Evolutionary conservation across 92 coral and sea anemone species (phyloP).

Genomic region (Epizoanthus stellaris): DNA sequence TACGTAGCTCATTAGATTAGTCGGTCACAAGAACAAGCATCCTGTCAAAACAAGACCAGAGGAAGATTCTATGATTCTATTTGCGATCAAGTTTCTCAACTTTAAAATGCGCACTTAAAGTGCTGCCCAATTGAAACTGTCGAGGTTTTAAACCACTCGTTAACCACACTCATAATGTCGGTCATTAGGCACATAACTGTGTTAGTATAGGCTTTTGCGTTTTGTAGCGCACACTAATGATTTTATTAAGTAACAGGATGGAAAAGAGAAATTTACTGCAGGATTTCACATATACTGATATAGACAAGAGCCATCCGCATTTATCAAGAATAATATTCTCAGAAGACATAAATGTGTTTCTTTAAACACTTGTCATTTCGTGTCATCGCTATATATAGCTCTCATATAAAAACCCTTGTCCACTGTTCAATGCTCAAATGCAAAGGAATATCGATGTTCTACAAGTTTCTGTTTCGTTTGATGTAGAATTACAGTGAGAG

Average conservation of each 20-base stretch:
- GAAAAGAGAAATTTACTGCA: neutral
- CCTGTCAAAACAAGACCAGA: too few species aligned
- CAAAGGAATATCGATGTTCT: neutral
- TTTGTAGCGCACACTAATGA: neutral
- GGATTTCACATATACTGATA: neutral
- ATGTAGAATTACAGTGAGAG: neutral
- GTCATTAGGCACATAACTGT: neutral
- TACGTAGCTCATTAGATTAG: too few species aligned
- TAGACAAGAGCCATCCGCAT: neutral
- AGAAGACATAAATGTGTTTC: neutral
- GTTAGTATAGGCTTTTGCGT: neutral
- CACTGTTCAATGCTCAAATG: neutral
- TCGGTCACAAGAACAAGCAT: too few species aligned
- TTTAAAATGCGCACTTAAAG: conserved; percentile 1
- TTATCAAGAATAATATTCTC: neutral
- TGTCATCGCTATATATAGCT: neutral
- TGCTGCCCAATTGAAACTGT: neutral
- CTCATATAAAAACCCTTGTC: neutral
- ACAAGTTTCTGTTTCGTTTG: neutral
- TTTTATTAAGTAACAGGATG: neutral
- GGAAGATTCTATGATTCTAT: too few species aligned
- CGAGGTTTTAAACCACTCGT: conserved; percentile 1
- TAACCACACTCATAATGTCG: neutral
- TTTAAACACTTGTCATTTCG: neutral
- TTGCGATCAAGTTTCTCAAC: neutral